Percentiles rank a stretch among this genome's conserved stretches.
phyloP scores from a whole-genome alignment of 2,797 vertebrate species.

The Sitta carolinensis region DNA sequence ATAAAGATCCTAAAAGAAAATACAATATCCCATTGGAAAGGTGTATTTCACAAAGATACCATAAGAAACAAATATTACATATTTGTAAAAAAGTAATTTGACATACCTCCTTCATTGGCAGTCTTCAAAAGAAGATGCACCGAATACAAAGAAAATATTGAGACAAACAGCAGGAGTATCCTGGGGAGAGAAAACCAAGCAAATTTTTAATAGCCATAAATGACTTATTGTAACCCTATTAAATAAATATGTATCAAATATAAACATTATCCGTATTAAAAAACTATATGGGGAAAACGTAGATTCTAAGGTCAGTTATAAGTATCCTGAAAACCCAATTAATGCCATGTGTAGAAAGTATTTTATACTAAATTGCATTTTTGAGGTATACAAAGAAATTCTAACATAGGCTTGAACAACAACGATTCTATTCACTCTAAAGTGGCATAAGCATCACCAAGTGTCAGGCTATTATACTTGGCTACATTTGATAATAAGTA shows the following conservation, averaged over 20 bases:
- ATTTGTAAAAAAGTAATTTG: not conserved
- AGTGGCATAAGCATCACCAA: not conserved
- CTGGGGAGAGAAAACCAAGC: conserved; percentile 64
- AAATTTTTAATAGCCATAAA: not conserved
- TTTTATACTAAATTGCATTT: not conserved
- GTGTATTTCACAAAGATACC: not conserved
- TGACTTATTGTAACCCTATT: not conserved
- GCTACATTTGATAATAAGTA: not conserved
- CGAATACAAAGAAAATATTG: conserved; percentile 94
- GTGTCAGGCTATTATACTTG: not conserved
- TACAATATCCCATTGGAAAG: not conserved
- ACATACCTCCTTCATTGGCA: conserved; percentile 95
- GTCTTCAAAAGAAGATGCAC: conserved; percentile 97
- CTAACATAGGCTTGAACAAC: not conserved
- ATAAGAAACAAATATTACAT: not conserved
- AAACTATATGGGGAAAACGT: not conserved
- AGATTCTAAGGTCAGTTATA: not conserved
- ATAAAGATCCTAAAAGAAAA: conserved; percentile 82
- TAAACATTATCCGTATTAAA: not conserved
- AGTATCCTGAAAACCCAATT: not conserved
- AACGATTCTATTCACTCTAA: fast-evolving
- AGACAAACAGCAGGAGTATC: conserved; percentile 89
- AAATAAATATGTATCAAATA: not conserved
- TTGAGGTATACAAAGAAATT: not conserved
- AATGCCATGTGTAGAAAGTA: not conserved